Evolutionary conservation across 1,140 invertebrate genomes (phyloP).

Genomic region (Matsumurasca onukii): DNA sequence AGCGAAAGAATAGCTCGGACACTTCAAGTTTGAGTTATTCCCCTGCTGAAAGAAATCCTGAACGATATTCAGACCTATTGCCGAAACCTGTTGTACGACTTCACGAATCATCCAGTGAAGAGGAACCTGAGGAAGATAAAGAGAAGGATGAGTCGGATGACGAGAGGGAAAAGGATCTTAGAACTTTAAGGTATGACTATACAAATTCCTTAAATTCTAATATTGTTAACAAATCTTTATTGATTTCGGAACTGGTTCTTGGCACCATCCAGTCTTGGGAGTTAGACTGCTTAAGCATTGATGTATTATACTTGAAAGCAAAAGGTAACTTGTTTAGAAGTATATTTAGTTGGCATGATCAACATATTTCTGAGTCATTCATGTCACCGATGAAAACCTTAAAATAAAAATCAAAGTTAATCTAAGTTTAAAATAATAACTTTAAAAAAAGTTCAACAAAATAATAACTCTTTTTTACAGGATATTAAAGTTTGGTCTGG

Average conservation of each 20-base stretch:
- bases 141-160: constrained; percentile 32
- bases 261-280: too few species aligned
- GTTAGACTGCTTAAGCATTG: too few species aligned
- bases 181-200: constrained; percentile 35
- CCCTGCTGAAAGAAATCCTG: constrained; percentile 40
- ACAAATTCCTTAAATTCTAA: too few species aligned
- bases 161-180: constrained; percentile 40
- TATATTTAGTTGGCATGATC: too few species aligned
- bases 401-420: too few species aligned
- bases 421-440: too few species aligned
- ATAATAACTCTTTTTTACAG: constrained; percentile 19
- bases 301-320: too few species aligned
- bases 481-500: constrained; percentile 41
- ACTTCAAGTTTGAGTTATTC: constrained; percentile 41
- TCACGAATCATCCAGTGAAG: constrained; percentile 32
- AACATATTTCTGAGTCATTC: too few species aligned
- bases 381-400: too few species aligned
- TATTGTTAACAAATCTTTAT: too few species aligned
- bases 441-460: neutral
- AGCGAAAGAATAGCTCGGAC: constrained; percentile 32
- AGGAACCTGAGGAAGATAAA: constrained; percentile 29
- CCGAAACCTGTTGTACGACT: constrained; percentile 38
- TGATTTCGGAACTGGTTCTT: too few species aligned
- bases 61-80: constrained; percentile 40
- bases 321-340: too few species aligned